Evolutionary conservation across 2,797 vertebrate species (phyloP).

Genomic region (Todus mexicanus): DNA sequence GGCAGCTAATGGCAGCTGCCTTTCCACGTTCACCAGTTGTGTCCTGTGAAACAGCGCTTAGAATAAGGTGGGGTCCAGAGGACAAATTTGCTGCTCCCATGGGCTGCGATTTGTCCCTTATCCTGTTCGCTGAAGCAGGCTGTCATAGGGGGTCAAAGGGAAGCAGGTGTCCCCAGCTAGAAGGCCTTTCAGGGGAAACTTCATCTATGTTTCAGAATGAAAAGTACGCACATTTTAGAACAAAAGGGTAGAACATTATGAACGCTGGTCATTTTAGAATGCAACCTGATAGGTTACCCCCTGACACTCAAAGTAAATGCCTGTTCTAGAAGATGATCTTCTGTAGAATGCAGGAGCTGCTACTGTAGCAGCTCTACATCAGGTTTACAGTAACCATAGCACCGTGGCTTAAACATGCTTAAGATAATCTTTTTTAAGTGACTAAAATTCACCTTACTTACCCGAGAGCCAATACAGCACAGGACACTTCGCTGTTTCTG

Average conservation of each 20-base stretch:
- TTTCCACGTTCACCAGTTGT: not conserved
- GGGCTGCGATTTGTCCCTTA: not conserved
- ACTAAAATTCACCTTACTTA: conserved; percentile 55
- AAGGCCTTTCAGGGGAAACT: not conserved
- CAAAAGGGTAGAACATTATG: not conserved
- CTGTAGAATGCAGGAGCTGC: not conserved
- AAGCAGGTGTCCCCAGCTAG: fast-evolving
- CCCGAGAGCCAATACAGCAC: conserved; percentile 94
- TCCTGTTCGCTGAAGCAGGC: not conserved
- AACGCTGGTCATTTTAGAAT: not conserved
- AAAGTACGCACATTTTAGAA: not conserved
- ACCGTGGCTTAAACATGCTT: not conserved
- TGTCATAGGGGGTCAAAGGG: not conserved
- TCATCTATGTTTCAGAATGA: not conserved
- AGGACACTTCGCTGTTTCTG: conserved; percentile 88
- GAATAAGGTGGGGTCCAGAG: not conserved
- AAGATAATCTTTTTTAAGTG: not conserved
- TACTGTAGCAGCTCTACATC: not conserved
- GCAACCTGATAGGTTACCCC: not conserved
- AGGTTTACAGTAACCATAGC: not conserved
- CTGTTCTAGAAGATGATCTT: not conserved
- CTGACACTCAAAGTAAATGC: not conserved
- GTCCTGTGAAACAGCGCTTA: not conserved
- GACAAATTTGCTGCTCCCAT: not conserved
- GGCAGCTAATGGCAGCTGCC: not conserved